Percentiles rank a stretch among this genome's conserved stretches.
Conservation (phyloP, 53 echinoderm and acorn worm genomes). For the Echinometra lucunter region DNA sequence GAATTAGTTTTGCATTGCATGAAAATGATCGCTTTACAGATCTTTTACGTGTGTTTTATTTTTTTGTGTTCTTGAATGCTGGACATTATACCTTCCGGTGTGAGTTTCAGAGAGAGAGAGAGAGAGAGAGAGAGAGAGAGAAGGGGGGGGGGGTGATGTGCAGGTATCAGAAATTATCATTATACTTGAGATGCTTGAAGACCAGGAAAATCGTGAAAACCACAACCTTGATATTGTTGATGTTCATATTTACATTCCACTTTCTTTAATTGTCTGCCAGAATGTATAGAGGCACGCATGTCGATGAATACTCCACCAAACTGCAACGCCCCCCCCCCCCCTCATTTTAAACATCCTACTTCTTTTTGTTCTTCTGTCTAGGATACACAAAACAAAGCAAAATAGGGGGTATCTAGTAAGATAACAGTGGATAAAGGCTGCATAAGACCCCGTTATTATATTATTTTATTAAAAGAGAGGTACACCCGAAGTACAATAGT, state of each 20-base stretch:
- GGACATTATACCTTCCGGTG: not conserved
- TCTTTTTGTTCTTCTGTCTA: no score
- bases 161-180: not conserved
- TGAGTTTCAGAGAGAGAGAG: not conserved
- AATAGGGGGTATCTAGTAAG: no score
- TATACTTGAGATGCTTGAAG: not conserved
- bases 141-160: not conserved
- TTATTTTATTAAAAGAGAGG: no score
- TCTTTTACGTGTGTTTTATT: not conserved
- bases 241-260: not conserved
- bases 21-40: not conserved
- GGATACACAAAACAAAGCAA: no score
- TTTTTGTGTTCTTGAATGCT: not conserved
- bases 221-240: not conserved
- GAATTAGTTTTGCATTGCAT: not conserved
- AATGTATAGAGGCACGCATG: not conserved
- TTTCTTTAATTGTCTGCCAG: not conserved
- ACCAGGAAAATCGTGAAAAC: not conserved
- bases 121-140: not conserved
- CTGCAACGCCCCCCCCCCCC: no score
- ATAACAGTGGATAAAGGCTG: no score
- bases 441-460: no score
- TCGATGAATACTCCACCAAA: no score
- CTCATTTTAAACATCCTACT: no score
- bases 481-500: no score